phyloP scores from a whole-genome alignment of 2,888 invertebrate genomes.

The Drosophila pegasa region DNA sequence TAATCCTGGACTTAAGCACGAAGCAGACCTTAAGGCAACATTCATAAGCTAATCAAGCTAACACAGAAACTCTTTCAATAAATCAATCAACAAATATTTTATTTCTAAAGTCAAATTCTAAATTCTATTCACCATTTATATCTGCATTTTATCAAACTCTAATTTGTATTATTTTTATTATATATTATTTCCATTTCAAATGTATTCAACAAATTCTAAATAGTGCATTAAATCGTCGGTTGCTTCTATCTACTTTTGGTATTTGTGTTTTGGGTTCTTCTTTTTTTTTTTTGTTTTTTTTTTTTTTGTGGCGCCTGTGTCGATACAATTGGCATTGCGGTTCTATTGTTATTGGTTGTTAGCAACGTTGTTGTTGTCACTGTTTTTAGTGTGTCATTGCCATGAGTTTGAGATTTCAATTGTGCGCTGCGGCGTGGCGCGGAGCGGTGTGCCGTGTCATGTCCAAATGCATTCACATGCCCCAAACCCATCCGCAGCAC shows the following conservation, averaged over 20 bases:
- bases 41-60: no score
- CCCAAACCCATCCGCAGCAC: constrained; percentile 46
- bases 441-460: constrained; percentile 47
- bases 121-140: no score
- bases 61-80: no score
- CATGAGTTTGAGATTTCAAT: constrained; percentile 72
- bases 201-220: background rate
- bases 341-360: constrained; percentile 61
- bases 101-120: no score
- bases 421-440: constrained; percentile 26
- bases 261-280: background rate
- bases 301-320: constrained; percentile 46
- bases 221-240: constrained; percentile 25
- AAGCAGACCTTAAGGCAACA: no score
- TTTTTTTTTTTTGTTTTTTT: constrained; percentile 5
- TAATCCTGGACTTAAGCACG: no score
- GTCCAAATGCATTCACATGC: constrained; percentile 48
- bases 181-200: no score
- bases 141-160: no score
- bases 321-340: constrained; percentile 65
- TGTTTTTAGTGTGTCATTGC: constrained; percentile 78
- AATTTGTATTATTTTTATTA: no score
- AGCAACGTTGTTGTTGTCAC: constrained; percentile 56
- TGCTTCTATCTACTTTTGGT: background rate
- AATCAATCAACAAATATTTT: no score